Base-by-base conservation (phyloP, 1,140 invertebrate species). In the Drosophila teissieri region DNA sequence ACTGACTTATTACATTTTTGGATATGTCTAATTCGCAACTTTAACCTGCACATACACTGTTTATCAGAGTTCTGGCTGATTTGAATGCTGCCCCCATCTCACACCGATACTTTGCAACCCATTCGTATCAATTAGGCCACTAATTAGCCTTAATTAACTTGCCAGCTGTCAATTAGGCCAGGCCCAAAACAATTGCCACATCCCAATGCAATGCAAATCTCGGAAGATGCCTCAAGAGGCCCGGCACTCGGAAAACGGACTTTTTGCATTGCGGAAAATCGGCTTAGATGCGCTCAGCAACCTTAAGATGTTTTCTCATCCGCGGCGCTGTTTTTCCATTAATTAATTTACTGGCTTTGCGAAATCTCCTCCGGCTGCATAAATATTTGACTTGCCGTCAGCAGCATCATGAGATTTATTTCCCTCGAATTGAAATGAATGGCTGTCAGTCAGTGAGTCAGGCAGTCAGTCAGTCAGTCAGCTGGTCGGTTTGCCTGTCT, bases 131-230 rank as follows among this genome's bases (percentile, higher is more conserved):
- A 85, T 85, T 85, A 85, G 74, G 15, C 24, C 53, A 24, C 61
- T 78, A 85, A 85, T 85, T 88, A 82, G 67, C 34, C 74, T 57
- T 88, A 88, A 82, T 85, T 77, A 88, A 64, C 57, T 78, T 88
- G 82, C 78, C 83, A 88, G 78, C 74, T 82, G 74, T 82, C 83
- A 85, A 85, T 88, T 88, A 82, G 54, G 49, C 48, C 44, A 34
- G 45, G 48, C 48, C 44, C 39, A 22, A 78, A 83, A 64, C 57
- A 62, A 74, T 65, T 60, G 46, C 46, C 61, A 24, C 22, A 19
- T 34, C 40, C 54, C 63, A 56, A 31, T 17, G 39, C 45, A 62
- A 79, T 79, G 77, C 68, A 79, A 74, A 68, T 79, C 68, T 2
- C 7, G 10, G 10, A 8, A 19, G 11, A 12, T 6, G 40, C 17